Evolutionary conservation across 2,888 invertebrate genomes (phyloP).

Genomic region (Tenodera sinensis): DNA sequence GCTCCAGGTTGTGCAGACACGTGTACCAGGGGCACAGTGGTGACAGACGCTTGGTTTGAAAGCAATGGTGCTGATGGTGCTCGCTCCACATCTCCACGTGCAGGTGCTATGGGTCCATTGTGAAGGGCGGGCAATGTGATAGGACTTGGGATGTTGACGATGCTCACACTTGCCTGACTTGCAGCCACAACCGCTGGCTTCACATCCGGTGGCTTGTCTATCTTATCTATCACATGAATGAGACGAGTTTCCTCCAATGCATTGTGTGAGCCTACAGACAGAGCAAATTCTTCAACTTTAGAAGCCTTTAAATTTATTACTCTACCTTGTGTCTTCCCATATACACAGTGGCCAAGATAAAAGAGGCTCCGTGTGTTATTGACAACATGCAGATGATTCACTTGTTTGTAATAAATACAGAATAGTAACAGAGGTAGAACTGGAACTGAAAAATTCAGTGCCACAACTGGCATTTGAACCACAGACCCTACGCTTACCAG

Average conservation of each 20-base stretch:
- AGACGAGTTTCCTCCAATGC: slow-evolving; percentile 18
- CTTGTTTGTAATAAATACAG: too few relatives aligned
- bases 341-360: too few relatives aligned
- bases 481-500: too few relatives aligned
- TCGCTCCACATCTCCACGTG: background rate
- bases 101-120: slow-evolving; percentile 10
- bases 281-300: background rate
- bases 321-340: too few relatives aligned
- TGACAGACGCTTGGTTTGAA: background rate
- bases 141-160: slow-evolving; percentile 12
- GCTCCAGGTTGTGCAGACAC: background rate
- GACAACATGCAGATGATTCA: too few relatives aligned
- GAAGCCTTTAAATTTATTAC: too few relatives aligned
- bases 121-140: slow-evolving; percentile 17
- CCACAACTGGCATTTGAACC: too few relatives aligned
- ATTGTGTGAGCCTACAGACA: background rate
- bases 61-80: background rate
- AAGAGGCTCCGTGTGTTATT: too few relatives aligned
- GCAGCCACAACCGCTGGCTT: slow-evolving; percentile 19
- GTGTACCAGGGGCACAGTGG: slow-evolving; percentile 7
- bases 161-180: slow-evolving; percentile 19
- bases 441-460: too few relatives aligned
- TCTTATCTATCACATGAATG: slow-evolving; percentile 32
- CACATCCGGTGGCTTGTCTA: slow-evolving; percentile 24
- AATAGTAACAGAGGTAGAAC: too few relatives aligned